These are phyloP conservation scores for Clarias fuscus DNA, from an alignment of 2,797 vertebrate species.

Conservation along the genomic window DNA sequence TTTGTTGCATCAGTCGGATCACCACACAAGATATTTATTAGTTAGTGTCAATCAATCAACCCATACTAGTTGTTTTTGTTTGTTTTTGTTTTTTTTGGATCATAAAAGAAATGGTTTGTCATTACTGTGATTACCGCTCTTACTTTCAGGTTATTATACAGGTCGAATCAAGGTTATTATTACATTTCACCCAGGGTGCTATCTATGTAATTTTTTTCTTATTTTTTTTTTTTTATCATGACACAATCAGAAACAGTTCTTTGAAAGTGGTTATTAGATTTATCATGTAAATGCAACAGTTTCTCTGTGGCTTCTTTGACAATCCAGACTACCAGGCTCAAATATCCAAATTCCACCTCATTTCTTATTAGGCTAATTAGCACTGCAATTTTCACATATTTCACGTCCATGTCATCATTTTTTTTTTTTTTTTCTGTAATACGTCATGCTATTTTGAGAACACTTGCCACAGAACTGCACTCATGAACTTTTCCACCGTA, in stretches of 20 bases:
- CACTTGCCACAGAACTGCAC: constrained; percentile 14
- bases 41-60: too few relatives aligned
- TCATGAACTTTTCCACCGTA: constrained; percentile 47
- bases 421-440: not conserved
- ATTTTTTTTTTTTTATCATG: not conserved
- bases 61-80: not conserved
- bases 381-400: not conserved
- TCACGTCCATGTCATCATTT: not conserved
- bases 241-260: not conserved
- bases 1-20: not conserved
- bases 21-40: constrained; percentile 15
- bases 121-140: not conserved
- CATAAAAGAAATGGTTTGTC: not conserved
- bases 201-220: too few relatives aligned
- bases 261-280: not conserved
- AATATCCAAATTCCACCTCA: not conserved
- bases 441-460: too few relatives aligned
- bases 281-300: not conserved
- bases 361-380: not conserved
- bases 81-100: not conserved
- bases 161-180: not conserved
- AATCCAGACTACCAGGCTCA: not conserved
- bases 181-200: not conserved
- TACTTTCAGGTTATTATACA: not conserved
- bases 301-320: not conserved